These are phyloP conservation scores for Lutjanus campechanus DNA, from an alignment of 2,797 vertebrate genomes.

Conservation along the genomic window DNA sequence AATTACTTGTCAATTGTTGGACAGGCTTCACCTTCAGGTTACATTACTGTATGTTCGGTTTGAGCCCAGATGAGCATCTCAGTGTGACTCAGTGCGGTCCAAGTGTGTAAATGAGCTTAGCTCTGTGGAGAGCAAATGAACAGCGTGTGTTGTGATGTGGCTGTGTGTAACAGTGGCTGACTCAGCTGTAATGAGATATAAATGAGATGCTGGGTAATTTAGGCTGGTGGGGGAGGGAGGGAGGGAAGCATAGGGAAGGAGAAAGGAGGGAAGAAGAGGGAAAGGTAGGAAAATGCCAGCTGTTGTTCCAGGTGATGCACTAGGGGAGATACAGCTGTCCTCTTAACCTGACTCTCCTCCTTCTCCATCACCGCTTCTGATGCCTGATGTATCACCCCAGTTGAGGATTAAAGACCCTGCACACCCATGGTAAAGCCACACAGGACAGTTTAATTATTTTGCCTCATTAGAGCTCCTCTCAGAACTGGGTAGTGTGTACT, in stretches of 20 bases:
- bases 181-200: conserved; percentile 61
- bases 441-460: conserved; percentile 15
- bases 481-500: conserved; percentile 17
- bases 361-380: conserved; percentile 34
- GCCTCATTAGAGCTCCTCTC: conserved; percentile 23
- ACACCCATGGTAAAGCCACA: conserved; percentile 15
- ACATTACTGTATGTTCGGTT: neutral
- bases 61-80: conserved; percentile 28
- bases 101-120: conserved; percentile 21
- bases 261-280: neutral
- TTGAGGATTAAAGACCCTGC: conserved; percentile 12
- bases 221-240: neutral
- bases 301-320: conserved; percentile 74
- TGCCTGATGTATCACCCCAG: conserved; percentile 7
- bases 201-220: conserved; percentile 65
- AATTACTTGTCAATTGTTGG: neutral
- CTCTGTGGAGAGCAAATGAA: conserved; percentile 26
- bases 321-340: conserved; percentile 51
- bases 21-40: neutral
- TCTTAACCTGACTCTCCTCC: conserved; percentile 40
- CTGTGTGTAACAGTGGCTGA: conserved; percentile 57
- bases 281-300: conserved; percentile 61
- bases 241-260: neutral
- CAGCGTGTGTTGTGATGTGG: conserved; percentile 28
- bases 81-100: conserved; percentile 18